Evolutionary conservation across 2,113 vertebrate genomes (phyloP).

Genomic region (Archilochus colubris): DNA sequence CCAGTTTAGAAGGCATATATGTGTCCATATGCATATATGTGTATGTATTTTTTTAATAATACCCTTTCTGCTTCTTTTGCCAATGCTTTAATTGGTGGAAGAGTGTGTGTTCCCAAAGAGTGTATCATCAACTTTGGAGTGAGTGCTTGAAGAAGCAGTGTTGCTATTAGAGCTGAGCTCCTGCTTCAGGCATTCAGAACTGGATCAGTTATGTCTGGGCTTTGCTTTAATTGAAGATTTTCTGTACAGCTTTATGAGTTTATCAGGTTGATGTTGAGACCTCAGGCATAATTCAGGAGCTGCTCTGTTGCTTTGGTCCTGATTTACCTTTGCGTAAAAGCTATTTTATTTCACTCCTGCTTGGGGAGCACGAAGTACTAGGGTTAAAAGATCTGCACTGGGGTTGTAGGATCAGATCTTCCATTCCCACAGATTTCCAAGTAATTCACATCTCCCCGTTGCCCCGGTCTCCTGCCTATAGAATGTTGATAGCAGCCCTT

Average conservation of each 20-base stretch:
- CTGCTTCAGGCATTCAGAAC: background rate
- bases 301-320: background rate
- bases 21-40: no score
- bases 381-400: background rate
- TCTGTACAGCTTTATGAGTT: background rate
- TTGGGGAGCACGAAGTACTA: background rate
- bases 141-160: background rate
- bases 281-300: background rate
- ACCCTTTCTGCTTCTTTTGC: background rate
- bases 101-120: background rate
- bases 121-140: background rate
- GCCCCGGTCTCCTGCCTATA: accelerated
- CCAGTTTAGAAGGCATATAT: background rate
- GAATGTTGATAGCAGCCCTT: background rate
- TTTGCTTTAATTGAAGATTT: background rate
- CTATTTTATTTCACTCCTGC: background rate
- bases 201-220: background rate
- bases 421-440: background rate
- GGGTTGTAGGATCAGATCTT: background rate
- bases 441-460: background rate
- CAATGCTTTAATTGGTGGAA: background rate
- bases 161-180: background rate
- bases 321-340: background rate
- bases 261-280: background rate
- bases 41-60: background rate